Conservation (phyloP, 2,113 vertebrate species). For the Solenodon paradoxus region DNA sequence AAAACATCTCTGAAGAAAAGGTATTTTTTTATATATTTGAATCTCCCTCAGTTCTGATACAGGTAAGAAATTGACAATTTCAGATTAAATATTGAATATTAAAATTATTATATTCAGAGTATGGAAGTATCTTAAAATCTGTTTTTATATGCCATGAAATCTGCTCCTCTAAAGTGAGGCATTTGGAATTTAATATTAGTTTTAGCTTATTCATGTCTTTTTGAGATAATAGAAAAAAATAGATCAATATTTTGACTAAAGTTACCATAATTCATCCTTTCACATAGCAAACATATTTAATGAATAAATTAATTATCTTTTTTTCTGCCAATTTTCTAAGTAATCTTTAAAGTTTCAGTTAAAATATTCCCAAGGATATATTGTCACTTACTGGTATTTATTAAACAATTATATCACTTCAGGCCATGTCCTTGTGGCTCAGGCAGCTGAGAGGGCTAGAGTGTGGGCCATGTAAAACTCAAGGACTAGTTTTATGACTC, state of each 20-base stretch:
- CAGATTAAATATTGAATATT: neutral
- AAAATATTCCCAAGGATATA: neutral
- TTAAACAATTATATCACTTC: neutral
- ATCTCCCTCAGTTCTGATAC: neutral
- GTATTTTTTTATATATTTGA: neutral
- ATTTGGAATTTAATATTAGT: neutral
- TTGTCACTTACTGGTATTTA: neutral
- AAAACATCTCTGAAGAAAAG: neutral
- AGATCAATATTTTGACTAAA: conserved; percentile 26
- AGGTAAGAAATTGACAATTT: neutral
- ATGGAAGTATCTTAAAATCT: neutral
- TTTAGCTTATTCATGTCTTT: neutral
- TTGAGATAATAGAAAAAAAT: neutral
- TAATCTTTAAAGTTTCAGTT: neutral
- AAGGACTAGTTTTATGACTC: no score
- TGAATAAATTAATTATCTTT: neutral
- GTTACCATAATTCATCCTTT: neutral
- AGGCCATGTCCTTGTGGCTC: no score
- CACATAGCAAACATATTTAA: neutral
- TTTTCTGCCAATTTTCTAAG: neutral
- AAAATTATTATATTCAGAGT: neutral
- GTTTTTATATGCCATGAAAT: neutral
- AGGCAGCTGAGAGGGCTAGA: no score
- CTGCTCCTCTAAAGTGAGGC: neutral
- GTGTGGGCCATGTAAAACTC: no score